Base-by-base conservation (phyloP, 2,888 invertebrate genomes). In the Zele albiditarsus region DNA sequence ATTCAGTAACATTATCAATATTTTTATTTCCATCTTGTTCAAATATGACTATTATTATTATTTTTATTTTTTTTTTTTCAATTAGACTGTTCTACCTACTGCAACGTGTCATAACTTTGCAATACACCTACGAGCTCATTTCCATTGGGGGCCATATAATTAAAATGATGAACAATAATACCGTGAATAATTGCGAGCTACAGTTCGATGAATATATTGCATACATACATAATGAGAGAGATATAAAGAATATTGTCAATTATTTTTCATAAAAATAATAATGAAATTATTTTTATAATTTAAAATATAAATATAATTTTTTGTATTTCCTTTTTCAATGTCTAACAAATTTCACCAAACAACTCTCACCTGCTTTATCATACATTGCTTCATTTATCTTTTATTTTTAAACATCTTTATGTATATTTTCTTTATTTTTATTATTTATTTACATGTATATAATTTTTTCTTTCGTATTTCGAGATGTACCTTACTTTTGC, bases 151-250 rank as follows among this genome's bases (percentile, higher is more conserved):
- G 25, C 53, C 27, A 62, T 73, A 67, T 69, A 73, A 78, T 78
- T 75, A 78, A 78, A 73, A 31, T 73, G 73, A 78, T 76, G 75
- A 78, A 78, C 75, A 53, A 53, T 53, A 75, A 76, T 75, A 75
- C 75, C 63, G 71, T 71, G 73, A 20, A 49, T 67, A 73, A 76
- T 76, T 74, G 70, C 71, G n/a, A 25, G 72, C 72, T 77, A 72
- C 77, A 77, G 74, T 77, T 77, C 77, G 74, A 77, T 74, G 77
- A 53, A 53, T 74, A 27, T 38, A 63, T 65, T 65, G 69, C 72
- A 74, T 60, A 27, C 60, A 58, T 12, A 25, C 3, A 58, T 58
- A 58, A 58, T 23, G 3, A 8, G 6, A 58, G 5, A 0, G 20
- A 25, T 23, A 2, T 2, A 58, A 10, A 58, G 8, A 46, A 46